Conservation (phyloP, 2,113 vertebrate species). For the Misgurnus anguillicaudatus region DNA sequence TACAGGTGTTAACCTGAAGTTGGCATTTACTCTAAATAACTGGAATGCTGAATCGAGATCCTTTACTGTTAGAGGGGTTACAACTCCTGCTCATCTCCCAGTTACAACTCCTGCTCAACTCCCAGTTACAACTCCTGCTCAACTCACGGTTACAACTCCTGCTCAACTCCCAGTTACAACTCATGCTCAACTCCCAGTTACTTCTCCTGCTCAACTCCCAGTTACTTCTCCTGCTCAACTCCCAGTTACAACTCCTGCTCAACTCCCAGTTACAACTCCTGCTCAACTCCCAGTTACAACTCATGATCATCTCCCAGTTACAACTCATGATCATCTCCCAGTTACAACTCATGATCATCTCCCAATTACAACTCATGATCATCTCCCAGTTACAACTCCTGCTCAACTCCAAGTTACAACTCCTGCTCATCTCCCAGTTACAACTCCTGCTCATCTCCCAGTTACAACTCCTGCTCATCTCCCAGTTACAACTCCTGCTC, state of each 20-base stretch:
- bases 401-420: not conserved
- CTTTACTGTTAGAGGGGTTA: slow-evolving; percentile 57
- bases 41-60: slow-evolving; percentile 62
- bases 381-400: not conserved
- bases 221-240: not conserved
- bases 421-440: not conserved
- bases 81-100: not conserved
- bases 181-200: not conserved
- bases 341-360: not conserved
- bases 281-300: no score
- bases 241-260: not conserved
- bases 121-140: not conserved
- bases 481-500: not conserved
- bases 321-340: not conserved
- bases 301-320: not conserved
- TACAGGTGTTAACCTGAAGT: slow-evolving; percentile 69
- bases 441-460: not conserved
- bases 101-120: not conserved
- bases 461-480: no score
- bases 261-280: no score
- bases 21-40: slow-evolving; percentile 72
- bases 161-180: not conserved
- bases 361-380: no score
- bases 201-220: not conserved
- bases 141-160: no score